Evolutionary conservation across 2,113 vertebrate species (phyloP), one percentile per base, ranked within the genome.

Genomic region (Pardalotus punctatus): DNA sequence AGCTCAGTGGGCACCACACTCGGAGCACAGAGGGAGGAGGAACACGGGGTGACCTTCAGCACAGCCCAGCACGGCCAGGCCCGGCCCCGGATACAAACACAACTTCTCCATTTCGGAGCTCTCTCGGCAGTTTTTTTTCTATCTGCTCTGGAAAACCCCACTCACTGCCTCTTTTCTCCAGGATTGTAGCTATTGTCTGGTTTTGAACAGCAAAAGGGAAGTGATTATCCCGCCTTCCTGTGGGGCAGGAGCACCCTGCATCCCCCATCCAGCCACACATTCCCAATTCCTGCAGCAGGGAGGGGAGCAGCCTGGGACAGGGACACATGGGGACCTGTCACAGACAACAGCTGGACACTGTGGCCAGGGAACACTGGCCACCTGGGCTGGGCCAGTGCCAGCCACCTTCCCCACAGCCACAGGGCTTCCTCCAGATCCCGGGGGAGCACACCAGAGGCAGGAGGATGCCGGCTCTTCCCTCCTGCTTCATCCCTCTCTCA

Each of bases 81-180:
- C 60, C 40, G 0, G 9, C 27, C 6, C 31, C 5, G 5, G 83
- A 58, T 51, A 40, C 42, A 67, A 70, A 62, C 81, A 10, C 16
- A 27, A 85, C 94, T 91, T 95, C 94, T 86, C 71, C 53, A 94
- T 94, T 95, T 91, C 17, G 9, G 17, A 67, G 76, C 48, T 60
- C 40, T 42, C 66, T 28, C 3, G 27, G 79, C 76, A 71, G 51
- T 8, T 66, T 72, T 76, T 76, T 78, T 61, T 36, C 42, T n/a
- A 24, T 31, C 64, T 5, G 64, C 69, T 94, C 56, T 93, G 66
- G 79, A 82, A 92, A 96, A 38, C 72, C 43, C 47, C 72, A 4
- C 47, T 82, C 3, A 0, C 51, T 19, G 25, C 66, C 25, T 33
- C 53, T 77, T 69, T 51, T 47, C 78, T 56, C 38, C 24, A 23